These are phyloP conservation scores for Tragopan temminckii DNA, from an alignment of 2,797 vertebrate species.

Conservation along the genomic window DNA sequence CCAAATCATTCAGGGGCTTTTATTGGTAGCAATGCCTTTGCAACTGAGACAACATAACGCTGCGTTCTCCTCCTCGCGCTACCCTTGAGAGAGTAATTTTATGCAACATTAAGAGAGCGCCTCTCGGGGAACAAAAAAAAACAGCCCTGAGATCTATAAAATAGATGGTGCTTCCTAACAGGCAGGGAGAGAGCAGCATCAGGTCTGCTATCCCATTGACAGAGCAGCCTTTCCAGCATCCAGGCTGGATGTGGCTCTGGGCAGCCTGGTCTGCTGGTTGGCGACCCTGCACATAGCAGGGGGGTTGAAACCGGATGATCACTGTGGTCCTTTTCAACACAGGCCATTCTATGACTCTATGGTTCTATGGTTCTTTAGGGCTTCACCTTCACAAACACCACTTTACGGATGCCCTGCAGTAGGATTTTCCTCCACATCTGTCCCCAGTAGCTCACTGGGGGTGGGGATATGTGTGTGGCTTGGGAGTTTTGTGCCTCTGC, in stretches of 20 bases:
- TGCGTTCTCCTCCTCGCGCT: slow-evolving; percentile 8
- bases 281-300: too few species aligned
- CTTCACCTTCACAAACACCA: background rate
- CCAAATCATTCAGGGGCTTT: slow-evolving; percentile 30
- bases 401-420: rapidly evolving
- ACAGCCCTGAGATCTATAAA: background rate
- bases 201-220: background rate
- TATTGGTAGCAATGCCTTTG: background rate
- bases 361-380: background rate
- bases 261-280: too few species aligned
- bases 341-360: too few species aligned
- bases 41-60: slow-evolving; percentile 52
- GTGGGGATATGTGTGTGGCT: rapidly evolving
- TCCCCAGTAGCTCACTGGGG: background rate
- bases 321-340: too few species aligned
- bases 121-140: slow-evolving; percentile 3
- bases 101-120: slow-evolving; percentile 56
- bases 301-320: too few species aligned
- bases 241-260: too few species aligned
- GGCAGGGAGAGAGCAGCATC: background rate
- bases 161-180: background rate
- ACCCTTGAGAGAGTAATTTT: slow-evolving; percentile 64
- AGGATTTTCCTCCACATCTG: background rate
- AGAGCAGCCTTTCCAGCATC: background rate
- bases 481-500: background rate